These are phyloP conservation scores for Sipha flava DNA, from an alignment of 1,140 invertebrate genomes.

Conservation along the genomic window DNA sequence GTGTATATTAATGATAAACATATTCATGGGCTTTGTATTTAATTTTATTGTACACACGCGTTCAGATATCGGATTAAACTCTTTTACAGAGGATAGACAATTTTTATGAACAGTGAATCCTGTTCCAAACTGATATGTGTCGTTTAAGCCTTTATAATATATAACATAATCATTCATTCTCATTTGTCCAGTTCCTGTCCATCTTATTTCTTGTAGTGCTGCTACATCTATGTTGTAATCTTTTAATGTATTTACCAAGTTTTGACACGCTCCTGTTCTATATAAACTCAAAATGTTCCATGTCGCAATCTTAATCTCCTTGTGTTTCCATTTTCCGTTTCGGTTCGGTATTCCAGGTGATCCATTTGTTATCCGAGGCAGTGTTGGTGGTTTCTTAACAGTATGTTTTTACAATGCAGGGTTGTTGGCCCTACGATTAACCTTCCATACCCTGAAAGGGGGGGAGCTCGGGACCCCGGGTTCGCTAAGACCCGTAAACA, in stretches of 20 bases:
- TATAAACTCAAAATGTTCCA: slow-evolving; percentile 34
- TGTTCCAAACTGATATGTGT: slow-evolving; percentile 3
- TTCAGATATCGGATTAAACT: neutral
- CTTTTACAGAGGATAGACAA: neutral
- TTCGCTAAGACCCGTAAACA: too few species aligned
- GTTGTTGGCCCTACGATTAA: slow-evolving; percentile 31
- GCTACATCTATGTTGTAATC: slow-evolving; percentile 18
- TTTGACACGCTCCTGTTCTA: slow-evolving; percentile 18
- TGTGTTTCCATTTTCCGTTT: neutral
- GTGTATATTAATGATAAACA: neutral
- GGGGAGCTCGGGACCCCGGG: neutral
- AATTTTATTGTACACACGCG: neutral
- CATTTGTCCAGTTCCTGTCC: slow-evolving; percentile 18
- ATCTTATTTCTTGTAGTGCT: slow-evolving; percentile 19
- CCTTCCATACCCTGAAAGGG: slow-evolving; percentile 12
- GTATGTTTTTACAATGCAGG: slow-evolving; percentile 15
- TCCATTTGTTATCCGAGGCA: neutral
- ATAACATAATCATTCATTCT: neutral
- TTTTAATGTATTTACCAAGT: slow-evolving; percentile 26
- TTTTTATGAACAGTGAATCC: neutral
- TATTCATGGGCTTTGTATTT: slow-evolving; percentile 1
- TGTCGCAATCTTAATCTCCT: slow-evolving; percentile 20
- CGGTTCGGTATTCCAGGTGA: neutral
- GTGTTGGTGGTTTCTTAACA: too few species aligned
- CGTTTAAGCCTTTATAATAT: neutral